Conservation (phyloP, 2,888 invertebrate genomes). For the Baccha elongata region DNA sequence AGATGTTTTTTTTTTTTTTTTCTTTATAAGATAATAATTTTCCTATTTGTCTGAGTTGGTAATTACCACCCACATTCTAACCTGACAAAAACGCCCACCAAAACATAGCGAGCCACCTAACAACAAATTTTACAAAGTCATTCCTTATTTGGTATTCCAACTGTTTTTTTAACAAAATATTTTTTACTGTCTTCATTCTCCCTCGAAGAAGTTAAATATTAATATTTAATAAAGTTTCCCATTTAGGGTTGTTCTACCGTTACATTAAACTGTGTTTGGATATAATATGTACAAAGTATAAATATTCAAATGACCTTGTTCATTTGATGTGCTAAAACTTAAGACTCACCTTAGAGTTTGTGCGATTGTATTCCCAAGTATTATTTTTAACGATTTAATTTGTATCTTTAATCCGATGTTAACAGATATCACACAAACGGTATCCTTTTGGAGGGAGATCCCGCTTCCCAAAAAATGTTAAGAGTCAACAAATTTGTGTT, state of each 20-base stretch:
- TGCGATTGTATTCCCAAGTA: slow-evolving; percentile 15
- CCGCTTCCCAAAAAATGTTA: slow-evolving; percentile 30
- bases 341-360: slow-evolving; percentile 47
- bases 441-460: slow-evolving; percentile 24
- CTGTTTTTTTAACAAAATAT: slow-evolving; percentile 16
- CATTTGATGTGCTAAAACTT: slow-evolving; percentile 18
- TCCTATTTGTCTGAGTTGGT: slow-evolving; percentile 50
- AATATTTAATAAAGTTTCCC: slow-evolving; percentile 33
- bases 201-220: slow-evolving; percentile 19
- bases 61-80: slow-evolving; percentile 65
- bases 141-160: slow-evolving; percentile 60
- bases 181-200: slow-evolving; percentile 1
- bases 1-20: slow-evolving; percentile 4
- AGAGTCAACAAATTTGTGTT: slow-evolving; percentile 58
- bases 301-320: slow-evolving; percentile 53
- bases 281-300: background rate
- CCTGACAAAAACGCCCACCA: slow-evolving; percentile 51
- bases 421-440: slow-evolving; percentile 11
- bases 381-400: slow-evolving; percentile 1
- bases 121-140: slow-evolving; percentile 34
- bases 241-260: slow-evolving; percentile 48
- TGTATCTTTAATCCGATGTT: slow-evolving; percentile 14
- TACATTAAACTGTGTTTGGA: slow-evolving; percentile 15
- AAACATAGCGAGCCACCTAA: slow-evolving; percentile 16
- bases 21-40: slow-evolving; percentile 28